Conservation (phyloP, 2,797 vertebrate species). For the Peromyscus eremicus region DNA sequence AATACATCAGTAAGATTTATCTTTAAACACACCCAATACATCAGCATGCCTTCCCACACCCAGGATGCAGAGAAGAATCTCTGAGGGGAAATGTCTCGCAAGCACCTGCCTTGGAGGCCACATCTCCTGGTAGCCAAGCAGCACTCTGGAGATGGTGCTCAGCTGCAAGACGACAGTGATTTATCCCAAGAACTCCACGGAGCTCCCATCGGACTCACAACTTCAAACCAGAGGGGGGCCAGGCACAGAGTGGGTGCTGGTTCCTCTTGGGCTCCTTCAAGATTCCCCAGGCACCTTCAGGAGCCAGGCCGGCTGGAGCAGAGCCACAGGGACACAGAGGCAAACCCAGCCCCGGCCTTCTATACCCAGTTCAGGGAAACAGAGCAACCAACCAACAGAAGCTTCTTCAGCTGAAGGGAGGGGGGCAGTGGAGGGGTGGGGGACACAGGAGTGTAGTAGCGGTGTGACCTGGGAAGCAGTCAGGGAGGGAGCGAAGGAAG, state of each 20-base stretch:
- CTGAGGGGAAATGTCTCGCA: neutral
- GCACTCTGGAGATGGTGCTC: neutral
- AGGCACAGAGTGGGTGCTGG: neutral
- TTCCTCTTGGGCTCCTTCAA: neutral
- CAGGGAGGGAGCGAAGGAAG: neutral
- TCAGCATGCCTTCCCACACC: neutral
- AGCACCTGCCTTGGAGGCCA: neutral
- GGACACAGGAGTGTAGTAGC: fast-evolving
- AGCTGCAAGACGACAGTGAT: neutral
- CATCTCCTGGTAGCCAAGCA: neutral
- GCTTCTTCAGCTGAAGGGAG: neutral
- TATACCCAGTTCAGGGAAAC: fast-evolving
- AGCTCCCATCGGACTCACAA: neutral
- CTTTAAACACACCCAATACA: neutral
- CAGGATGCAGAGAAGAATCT: neutral
- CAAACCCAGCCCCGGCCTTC: neutral
- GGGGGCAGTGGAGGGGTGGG: fast-evolving
- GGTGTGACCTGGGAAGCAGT: neutral
- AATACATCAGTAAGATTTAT: neutral
- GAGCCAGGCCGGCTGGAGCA: neutral
- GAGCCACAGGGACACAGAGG: neutral
- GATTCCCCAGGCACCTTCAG: neutral
- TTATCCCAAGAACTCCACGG: neutral
- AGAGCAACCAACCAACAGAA: neutral
- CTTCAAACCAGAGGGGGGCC: neutral